A percentile compares a stretch with the other conserved stretches of the same genome.
Conservation (phyloP, 2,113 vertebrate species). For the Anguilla rostrata region DNA sequence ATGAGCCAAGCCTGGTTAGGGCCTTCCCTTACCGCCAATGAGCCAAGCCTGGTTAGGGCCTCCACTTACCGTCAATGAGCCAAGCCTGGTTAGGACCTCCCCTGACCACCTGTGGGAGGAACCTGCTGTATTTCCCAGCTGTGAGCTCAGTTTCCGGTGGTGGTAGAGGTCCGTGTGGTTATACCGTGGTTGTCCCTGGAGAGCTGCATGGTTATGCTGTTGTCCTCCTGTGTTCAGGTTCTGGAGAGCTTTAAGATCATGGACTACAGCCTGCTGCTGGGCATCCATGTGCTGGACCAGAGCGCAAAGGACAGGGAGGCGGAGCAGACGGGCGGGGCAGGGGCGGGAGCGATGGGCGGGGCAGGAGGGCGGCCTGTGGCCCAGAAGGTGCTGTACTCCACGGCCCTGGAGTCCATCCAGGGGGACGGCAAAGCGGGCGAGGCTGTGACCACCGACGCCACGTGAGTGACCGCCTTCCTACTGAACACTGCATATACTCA, state of each 20-base stretch:
- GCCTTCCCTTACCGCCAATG: too few species aligned
- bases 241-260: slow-evolving; percentile 99
- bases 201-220: neutral
- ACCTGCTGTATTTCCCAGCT: too few species aligned
- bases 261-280: slow-evolving; percentile 97
- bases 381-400: slow-evolving; percentile 94
- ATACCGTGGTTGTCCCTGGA: neutral
- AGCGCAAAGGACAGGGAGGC: slow-evolving; percentile 67
- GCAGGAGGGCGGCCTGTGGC: slow-evolving; percentile 37
- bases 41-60: too few species aligned
- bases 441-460: slow-evolving; percentile 73
- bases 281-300: slow-evolving; percentile 81
- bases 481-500: too few species aligned
- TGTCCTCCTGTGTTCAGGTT: slow-evolving; percentile 67
- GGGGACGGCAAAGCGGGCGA: slow-evolving; percentile 81
- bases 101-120: neutral
- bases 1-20: too few species aligned
- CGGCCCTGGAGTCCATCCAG: slow-evolving; percentile 94
- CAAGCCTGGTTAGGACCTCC: too few species aligned
- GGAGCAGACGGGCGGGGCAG: slow-evolving; percentile 60
- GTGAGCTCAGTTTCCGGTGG: neutral
- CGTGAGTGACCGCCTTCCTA: slow-evolving; percentile 68
- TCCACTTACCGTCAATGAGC: too few species aligned
- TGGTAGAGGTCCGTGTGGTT: neutral
- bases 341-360: slow-evolving; percentile 40